phyloP scores from a whole-genome alignment of 2,113 vertebrate species.

The Todiramphus chloris region DNA sequence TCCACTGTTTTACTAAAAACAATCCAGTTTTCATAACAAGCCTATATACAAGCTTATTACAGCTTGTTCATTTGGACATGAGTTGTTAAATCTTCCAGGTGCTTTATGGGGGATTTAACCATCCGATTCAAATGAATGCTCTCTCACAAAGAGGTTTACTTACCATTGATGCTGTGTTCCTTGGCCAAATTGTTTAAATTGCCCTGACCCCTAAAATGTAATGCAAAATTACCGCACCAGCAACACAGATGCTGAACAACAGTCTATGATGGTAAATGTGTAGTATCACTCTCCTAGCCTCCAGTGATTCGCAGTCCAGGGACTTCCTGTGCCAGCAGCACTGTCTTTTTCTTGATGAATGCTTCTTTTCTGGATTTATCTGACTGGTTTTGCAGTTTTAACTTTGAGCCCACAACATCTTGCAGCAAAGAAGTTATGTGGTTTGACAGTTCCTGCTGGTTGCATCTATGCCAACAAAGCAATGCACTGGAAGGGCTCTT shows the following conservation, averaged over 20 bases:
- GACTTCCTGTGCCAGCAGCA: not conserved
- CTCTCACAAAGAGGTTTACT: constrained; percentile 14
- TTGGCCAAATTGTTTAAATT: constrained; percentile 36
- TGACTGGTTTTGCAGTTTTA: not conserved
- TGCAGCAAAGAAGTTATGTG: not conserved
- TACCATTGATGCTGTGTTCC: not conserved
- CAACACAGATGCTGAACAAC: not conserved
- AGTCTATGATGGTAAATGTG: not conserved
- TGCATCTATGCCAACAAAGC: not conserved
- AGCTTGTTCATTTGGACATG: constrained; percentile 51
- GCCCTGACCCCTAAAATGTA: not conserved
- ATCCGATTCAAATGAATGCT: constrained; percentile 25
- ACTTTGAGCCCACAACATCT: not conserved
- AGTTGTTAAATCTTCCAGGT: constrained; percentile 49
- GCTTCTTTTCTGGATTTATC: not conserved
- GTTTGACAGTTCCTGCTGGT: not conserved
- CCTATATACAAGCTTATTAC: constrained; percentile 43
- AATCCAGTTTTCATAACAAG: constrained; percentile 57
- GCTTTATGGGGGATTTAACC: constrained; percentile 47
- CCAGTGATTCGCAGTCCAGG: not conserved
- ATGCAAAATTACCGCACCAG: not conserved
- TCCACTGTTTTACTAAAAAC: constrained; percentile 41
- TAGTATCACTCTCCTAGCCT: not conserved
- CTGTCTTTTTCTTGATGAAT: not conserved
- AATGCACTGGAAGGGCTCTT: not conserved